Evolutionary conservation across 2,113 vertebrate genomes (phyloP).

Genomic region (Neolamprologus kungweensis): DNA sequence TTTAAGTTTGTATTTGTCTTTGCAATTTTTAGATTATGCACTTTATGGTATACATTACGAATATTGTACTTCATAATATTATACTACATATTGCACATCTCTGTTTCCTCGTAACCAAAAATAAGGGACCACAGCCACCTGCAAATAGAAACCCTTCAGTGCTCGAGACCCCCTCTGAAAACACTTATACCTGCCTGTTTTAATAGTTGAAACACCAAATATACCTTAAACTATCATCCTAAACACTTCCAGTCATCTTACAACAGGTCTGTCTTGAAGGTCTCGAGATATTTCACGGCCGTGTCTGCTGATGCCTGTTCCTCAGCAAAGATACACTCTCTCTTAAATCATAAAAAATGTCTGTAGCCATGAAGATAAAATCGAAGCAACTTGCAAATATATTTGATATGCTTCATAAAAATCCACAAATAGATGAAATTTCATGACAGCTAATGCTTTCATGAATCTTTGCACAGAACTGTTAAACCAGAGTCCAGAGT

Average conservation of each 20-base stretch:
- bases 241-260: neutral
- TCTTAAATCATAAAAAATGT: no score
- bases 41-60: accelerated
- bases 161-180: neutral
- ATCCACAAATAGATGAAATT: neutral
- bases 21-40: neutral
- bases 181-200: neutral
- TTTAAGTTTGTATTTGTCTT: neutral
- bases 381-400: neutral
- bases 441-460: neutral
- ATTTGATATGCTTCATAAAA: neutral
- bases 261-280: neutral
- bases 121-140: neutral
- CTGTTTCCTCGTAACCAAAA: neutral
- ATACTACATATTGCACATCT: neutral
- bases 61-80: neutral
- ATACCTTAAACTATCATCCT: neutral
- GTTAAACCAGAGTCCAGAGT: neutral
- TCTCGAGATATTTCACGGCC: neutral
- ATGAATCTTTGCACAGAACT: neutral
- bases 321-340: neutral
- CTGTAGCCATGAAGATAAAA: no score
- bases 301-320: neutral
- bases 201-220: neutral
- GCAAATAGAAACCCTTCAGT: neutral